Conservation (phyloP, 2,797 vertebrate genomes). For the Hemitrygon akajei region DNA sequence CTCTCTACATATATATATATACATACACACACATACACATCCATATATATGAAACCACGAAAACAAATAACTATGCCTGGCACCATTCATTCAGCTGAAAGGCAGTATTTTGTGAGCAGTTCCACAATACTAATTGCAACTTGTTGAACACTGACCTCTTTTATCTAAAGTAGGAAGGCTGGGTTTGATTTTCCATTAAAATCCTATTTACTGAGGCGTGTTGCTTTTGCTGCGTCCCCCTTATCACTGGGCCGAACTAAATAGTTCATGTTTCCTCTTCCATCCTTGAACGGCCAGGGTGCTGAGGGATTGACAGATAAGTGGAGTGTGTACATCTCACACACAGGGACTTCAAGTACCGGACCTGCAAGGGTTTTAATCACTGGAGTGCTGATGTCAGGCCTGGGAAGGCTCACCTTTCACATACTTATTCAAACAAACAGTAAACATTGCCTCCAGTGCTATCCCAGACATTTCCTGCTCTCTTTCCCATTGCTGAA, state of each 20-base stretch:
- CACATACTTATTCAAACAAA: conserved; percentile 44
- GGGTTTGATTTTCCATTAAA: conserved; percentile 65
- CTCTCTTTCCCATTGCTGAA: conserved; percentile 34
- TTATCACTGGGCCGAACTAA: conserved; percentile 42
- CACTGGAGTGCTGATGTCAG: conserved; percentile 41
- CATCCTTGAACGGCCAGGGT: conserved; percentile 42
- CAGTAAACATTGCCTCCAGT: conserved; percentile 34
- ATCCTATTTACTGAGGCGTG: conserved; percentile 72
- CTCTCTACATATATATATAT: too few species aligned
- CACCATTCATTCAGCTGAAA: neutral
- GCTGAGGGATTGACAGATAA: conserved; percentile 46
- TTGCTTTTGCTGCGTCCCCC: conserved; percentile 51
- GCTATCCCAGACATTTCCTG: conserved; percentile 41
- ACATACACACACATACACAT: too few species aligned
- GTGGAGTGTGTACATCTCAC: conserved; percentile 42
- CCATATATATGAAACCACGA: neutral
- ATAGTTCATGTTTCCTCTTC: conserved; percentile 42
- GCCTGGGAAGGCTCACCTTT: conserved; percentile 44
- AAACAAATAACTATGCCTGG: conserved; percentile 4
- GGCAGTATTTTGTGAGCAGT: neutral
- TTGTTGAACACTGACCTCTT: conserved; percentile 66
- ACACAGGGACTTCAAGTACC: conserved; percentile 41
- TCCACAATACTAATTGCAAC: conserved; percentile 56
- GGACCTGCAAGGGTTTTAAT: conserved; percentile 46
- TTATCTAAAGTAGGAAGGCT: conserved; percentile 76